Evolutionary conservation across 2,888 invertebrate genomes (phyloP).

Genomic region (Disparrhopalites patrizii): DNA sequence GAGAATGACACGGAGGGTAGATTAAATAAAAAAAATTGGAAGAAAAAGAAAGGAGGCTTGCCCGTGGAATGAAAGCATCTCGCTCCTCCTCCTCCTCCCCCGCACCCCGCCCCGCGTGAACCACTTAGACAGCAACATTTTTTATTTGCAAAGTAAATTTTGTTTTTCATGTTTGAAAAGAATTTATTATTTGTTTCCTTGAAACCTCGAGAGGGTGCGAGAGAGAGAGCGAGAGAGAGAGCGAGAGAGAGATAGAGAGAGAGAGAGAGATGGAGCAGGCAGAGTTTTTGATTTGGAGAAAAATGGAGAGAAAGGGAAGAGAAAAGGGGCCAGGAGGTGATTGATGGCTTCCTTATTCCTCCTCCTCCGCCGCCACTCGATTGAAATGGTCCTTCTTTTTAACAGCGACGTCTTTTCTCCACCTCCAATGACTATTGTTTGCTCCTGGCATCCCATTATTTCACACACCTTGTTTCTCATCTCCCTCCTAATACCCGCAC

Average conservation of each 20-base stretch:
- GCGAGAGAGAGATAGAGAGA: neutral
- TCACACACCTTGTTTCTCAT: constrained; percentile 17
- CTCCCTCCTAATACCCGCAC: neutral
- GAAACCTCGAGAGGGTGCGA: neutral
- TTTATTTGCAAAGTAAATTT: too few relatives aligned
- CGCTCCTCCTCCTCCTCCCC: too few relatives aligned
- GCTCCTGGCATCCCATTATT: constrained; percentile 21
- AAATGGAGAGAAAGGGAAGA: constrained; percentile 1
- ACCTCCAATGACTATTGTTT: constrained; percentile 12
- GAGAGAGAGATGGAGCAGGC: too few relatives aligned
- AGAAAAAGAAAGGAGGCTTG: too few relatives aligned
- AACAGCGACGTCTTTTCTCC: constrained; percentile 17
- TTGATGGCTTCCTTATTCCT: constrained; percentile 26
- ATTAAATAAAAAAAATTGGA: too few relatives aligned
- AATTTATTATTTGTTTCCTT: neutral
- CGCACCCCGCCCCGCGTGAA: too few relatives aligned
- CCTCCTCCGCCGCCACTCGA: neutral
- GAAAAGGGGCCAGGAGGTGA: constrained; percentile 11
- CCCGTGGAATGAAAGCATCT: too few relatives aligned
- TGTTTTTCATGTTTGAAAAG: neutral
- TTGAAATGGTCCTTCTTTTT: constrained; percentile 16
- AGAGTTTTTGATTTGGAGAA: constrained; percentile 2
- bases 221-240: too few relatives aligned
- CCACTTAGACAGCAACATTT: too few relatives aligned
- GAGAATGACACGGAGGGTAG: too few relatives aligned